Conservation (phyloP, 2,113 vertebrate species). For the Colinus virginianus region DNA sequence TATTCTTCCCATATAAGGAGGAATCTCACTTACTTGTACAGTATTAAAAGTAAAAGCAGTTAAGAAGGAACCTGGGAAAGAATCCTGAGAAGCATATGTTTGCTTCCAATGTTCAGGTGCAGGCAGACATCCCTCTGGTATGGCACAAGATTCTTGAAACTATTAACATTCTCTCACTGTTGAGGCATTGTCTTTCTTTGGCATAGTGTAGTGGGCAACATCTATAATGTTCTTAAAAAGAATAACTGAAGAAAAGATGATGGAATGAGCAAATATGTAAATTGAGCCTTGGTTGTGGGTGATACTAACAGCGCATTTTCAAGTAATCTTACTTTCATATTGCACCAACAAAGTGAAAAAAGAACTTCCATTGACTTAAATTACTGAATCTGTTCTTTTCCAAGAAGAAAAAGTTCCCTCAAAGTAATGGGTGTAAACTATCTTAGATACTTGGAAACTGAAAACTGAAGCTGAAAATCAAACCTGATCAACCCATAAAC, state of each 20-base stretch:
- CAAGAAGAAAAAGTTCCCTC: background rate
- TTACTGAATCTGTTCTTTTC: background rate
- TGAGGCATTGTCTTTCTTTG: background rate
- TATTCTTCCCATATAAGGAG: background rate
- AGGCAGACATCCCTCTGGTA: background rate
- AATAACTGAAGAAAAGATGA: background rate
- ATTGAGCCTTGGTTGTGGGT: background rate
- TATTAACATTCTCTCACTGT: background rate
- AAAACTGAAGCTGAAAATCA: background rate
- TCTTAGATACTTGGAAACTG: background rate
- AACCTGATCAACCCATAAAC: background rate
- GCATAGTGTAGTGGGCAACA: background rate
- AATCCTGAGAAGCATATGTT: background rate
- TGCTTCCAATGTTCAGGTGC: slow-evolving; percentile 7
- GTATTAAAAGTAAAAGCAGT: slow-evolving; percentile 14
- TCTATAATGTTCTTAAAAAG: background rate
- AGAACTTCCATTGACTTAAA: background rate
- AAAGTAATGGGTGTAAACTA: background rate
- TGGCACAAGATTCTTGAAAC: background rate
- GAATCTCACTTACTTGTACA: background rate
- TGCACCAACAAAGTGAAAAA: background rate
- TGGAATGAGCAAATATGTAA: background rate
- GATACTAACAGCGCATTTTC: background rate
- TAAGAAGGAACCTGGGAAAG: background rate
- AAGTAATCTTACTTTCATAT: background rate